A percentile compares a stretch with the other conserved stretches of the same genome.
Conservation (phyloP, 2,797 vertebrate genomes). For the Oceanodroma leucorhoa region DNA sequence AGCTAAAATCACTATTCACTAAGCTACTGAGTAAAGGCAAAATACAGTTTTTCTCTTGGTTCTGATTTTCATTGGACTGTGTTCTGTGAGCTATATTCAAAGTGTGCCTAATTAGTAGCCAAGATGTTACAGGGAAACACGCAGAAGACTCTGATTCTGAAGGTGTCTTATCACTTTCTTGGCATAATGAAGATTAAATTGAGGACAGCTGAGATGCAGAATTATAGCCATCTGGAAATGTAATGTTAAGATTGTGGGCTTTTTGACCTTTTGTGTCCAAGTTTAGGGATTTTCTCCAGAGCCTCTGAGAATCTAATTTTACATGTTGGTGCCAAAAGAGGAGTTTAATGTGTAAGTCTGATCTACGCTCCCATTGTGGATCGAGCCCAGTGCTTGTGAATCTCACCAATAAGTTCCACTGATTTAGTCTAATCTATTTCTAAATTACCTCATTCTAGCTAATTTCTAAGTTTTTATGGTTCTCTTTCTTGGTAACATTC, state of each 20-base stretch:
- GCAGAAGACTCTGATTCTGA: background rate
- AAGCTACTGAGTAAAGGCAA: background rate
- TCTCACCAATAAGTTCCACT: background rate
- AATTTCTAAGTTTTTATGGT: background rate
- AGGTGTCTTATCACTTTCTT: fast-evolving
- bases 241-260: background rate
- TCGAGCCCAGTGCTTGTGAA: background rate
- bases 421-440: background rate
- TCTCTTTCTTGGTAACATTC: background rate
- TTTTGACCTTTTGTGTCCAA: background rate
- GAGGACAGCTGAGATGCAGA: background rate
- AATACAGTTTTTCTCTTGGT: background rate
- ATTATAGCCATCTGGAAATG: background rate
- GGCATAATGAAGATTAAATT: background rate
- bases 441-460: background rate
- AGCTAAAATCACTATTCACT: background rate
- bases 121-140: background rate
- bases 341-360: background rate
- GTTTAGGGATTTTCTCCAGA: background rate
- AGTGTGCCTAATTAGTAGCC: background rate
- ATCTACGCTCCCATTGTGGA: background rate
- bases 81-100: background rate
- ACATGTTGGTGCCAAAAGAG: background rate
- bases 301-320: background rate
- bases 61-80: background rate